Conservation (phyloP, 1,140 invertebrate genomes). For the Notospermus geniculatus region DNA sequence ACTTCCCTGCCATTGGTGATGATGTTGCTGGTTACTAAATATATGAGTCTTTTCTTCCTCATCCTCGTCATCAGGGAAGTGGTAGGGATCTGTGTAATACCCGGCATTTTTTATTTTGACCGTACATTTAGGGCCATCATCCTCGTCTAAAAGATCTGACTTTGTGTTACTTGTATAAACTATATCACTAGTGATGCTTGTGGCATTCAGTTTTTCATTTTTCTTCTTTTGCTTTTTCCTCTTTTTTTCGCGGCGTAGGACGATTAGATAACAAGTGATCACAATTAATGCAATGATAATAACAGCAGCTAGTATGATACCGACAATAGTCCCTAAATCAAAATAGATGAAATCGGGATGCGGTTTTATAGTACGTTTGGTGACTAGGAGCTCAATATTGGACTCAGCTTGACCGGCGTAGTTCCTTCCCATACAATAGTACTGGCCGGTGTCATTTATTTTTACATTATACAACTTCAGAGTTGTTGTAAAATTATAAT, state of each 20-base stretch:
- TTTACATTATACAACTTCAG: constrained; percentile 11
- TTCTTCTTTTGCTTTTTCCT: too few relatives aligned
- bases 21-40: too few relatives aligned
- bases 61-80: neutral
- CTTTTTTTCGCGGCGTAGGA: too few relatives aligned
- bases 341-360: neutral
- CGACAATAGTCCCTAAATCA: neutral
- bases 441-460: constrained; percentile 10
- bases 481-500: constrained; percentile 1
- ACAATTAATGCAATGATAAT: neutral
- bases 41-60: neutral
- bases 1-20: too few relatives aligned
- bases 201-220: too few relatives aligned
- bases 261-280: too few relatives aligned
- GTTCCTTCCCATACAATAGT: neutral
- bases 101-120: too few relatives aligned
- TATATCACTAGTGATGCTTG: too few relatives aligned
- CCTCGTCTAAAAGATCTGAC: too few relatives aligned
- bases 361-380: neutral
- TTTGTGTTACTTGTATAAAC: too few relatives aligned
- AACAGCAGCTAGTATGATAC: neutral
- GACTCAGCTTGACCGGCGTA: neutral
- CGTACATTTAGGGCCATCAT: too few relatives aligned
- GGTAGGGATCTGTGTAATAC: constrained; percentile 2
- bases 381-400: neutral